Evolutionary conservation across 2,113 vertebrate species (phyloP), one percentile per base, ranked within the genome.

Genomic region (Caloenas nicobarica): DNA sequence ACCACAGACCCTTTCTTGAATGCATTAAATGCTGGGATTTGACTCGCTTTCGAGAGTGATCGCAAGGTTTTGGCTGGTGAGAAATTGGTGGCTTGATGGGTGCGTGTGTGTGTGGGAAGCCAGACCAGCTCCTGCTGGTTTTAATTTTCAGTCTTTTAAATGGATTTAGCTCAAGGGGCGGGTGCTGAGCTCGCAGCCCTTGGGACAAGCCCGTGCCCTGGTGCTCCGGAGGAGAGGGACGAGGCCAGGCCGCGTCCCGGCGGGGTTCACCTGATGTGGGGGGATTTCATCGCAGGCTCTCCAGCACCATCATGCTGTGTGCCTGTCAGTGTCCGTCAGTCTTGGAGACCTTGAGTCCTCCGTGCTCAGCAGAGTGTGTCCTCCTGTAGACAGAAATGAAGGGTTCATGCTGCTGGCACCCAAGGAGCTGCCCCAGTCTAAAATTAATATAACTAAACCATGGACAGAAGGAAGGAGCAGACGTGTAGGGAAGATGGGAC

Each of bases 291-390:
- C 1, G 2, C 68, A 6, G 46, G 7, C 15, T 23, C 16, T 22
- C 9, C 1, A 2, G 21, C 34, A 13, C 4, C 1, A 38, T 9
- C 7, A 2, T 22, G 16, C 1, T 0, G 21, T 11, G 50, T 68
- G 74, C 42, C 1, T 0, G 15, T 56, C 1, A 7, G 26, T 21
- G 34, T 23, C n/a, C 1, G 1, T 1, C 2, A 9, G 36, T 6
- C 38, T 29, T 3, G 12, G 46, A 40, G 78, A 25, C 48, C 5
- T 0, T 0, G 24, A 24, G 24, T 40, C 28, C 62, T 64, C 57
- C 5, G 0, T 28, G 62, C 42, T 53, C 42, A 18, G 50, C 34
- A 14, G 11, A 2, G 21, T 5, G 17, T 25, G 72, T 91, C 68
- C 68, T 33, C 8, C 22, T 15, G 40, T 40, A 40, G 64, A 28